Percentiles rank a stretch among this genome's conserved stretches.
Conservation (phyloP, 2,888 invertebrate genomes). For the Brenthis daphne region DNA sequence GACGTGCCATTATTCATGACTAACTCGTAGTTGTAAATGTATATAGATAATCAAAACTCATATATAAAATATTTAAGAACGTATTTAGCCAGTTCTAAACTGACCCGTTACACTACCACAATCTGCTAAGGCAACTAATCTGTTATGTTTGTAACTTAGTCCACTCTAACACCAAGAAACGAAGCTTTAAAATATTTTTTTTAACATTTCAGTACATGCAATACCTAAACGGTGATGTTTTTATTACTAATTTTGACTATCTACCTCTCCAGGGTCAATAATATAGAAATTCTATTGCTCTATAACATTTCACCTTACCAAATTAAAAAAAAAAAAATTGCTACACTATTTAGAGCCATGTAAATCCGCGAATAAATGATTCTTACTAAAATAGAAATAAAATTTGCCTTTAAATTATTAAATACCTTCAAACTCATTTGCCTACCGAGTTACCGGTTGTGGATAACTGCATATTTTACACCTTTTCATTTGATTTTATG, state of each 20-base stretch:
- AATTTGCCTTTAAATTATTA: no score
- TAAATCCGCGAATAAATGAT: constrained; percentile 3
- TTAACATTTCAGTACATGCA: constrained; percentile 22
- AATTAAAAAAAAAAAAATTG: not conserved
- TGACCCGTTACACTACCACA: constrained; percentile 31
- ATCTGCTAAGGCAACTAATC: constrained; percentile 23
- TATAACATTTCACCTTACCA: constrained; percentile 19
- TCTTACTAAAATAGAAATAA: no score
- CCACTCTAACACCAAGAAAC: constrained; percentile 39
- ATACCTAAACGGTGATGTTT: constrained; percentile 21
- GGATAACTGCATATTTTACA: no score
- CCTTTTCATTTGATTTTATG: no score
- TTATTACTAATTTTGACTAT: constrained; percentile 36
- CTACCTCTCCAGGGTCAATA: constrained; percentile 42
- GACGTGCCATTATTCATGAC: constrained; percentile 61
- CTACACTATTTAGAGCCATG: constrained; percentile 1
- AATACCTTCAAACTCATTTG: no score
- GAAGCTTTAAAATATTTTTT: constrained; percentile 41
- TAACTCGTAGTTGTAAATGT: constrained; percentile 39
- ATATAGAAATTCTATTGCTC: constrained; percentile 30
- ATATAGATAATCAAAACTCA: constrained; percentile 28
- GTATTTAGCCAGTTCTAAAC: constrained; percentile 22
- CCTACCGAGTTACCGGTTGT: no score
- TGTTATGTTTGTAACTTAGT: constrained; percentile 23
- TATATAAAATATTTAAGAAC: constrained; percentile 28